A percentile compares a stretch with the other conserved stretches of the same genome.
Evolutionary conservation across 2,113 vertebrate species (phyloP).

Genomic region (Oncorhynchus mykiss): DNA sequence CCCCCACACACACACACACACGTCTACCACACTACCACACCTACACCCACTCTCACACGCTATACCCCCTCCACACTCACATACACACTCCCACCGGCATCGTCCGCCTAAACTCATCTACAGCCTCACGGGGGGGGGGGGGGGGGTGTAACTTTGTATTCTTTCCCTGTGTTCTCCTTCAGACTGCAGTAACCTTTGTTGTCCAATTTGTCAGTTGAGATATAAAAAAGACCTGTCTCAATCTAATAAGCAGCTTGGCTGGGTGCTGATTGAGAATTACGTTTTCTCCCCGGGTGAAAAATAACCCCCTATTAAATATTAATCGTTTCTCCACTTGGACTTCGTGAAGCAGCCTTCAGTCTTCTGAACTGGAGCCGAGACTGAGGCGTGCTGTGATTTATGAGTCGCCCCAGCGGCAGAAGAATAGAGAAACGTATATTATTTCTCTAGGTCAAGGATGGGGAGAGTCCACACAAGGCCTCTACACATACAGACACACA

Average conservation of each 20-base stretch:
- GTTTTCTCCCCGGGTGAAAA: conserved; percentile 36
- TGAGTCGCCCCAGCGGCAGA: neutral
- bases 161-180: conserved; percentile 8
- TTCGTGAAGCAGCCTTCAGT: conserved; percentile 15
- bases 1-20: no score
- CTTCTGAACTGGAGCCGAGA: neutral
- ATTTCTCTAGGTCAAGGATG: conserved; percentile 10
- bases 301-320: conserved; percentile 57
- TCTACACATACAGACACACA: conserved; percentile 14
- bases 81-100: neutral
- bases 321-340: conserved; percentile 35
- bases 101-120: neutral
- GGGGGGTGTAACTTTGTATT: conserved; percentile 19
- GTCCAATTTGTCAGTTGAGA: conserved; percentile 43
- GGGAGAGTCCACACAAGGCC: conserved; percentile 1
- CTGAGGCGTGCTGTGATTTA: neutral
- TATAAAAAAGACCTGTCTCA: conserved; percentile 28
- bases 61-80: neutral
- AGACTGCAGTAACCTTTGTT: conserved; percentile 41
- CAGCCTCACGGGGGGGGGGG: neutral
- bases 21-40: neutral
- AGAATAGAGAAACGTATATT: conserved; percentile 4
- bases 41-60: neutral
- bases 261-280: conserved; percentile 37
- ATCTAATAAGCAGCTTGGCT: conserved; percentile 34